These are phyloP conservation scores for Melanaphis sacchari DNA, from an alignment of 1,140 invertebrate genomes.

Conservation along the genomic window DNA sequence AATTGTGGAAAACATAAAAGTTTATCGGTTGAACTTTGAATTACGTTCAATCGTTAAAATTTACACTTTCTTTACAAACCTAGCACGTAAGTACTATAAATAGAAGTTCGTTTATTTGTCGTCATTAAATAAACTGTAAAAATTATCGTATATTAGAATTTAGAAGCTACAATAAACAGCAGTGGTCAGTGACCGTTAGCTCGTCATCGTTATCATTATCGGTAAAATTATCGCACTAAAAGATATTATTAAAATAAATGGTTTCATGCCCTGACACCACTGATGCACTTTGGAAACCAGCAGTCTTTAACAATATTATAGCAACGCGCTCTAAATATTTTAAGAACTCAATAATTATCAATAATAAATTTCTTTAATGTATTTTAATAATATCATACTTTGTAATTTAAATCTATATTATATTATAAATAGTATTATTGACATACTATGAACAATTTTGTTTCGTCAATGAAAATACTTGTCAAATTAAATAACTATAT, in stretches of 20 bases:
- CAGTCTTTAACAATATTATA: neutral
- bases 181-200: neutral
- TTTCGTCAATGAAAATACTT: neutral
- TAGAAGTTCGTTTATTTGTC: neutral
- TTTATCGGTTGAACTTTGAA: too few species aligned
- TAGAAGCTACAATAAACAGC: neutral
- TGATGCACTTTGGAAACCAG: neutral
- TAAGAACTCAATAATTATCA: neutral
- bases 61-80: neutral
- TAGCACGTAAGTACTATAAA: neutral
- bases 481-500: neutral
- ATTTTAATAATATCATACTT: too few species aligned
- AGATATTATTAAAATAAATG: neutral
- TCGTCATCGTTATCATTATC: neutral
- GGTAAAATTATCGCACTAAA: neutral
- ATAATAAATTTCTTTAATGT: too few species aligned
- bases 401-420: too few species aligned
- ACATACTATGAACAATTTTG: too few species aligned
- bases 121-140: neutral
- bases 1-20: neutral
- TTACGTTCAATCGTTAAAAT: neutral
- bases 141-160: neutral
- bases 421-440: too few species aligned
- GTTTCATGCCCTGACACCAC: neutral
- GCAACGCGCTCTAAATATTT: neutral